Conservation (phyloP, 2,113 vertebrate genomes). For the Anarhynchus alexandrinus region DNA sequence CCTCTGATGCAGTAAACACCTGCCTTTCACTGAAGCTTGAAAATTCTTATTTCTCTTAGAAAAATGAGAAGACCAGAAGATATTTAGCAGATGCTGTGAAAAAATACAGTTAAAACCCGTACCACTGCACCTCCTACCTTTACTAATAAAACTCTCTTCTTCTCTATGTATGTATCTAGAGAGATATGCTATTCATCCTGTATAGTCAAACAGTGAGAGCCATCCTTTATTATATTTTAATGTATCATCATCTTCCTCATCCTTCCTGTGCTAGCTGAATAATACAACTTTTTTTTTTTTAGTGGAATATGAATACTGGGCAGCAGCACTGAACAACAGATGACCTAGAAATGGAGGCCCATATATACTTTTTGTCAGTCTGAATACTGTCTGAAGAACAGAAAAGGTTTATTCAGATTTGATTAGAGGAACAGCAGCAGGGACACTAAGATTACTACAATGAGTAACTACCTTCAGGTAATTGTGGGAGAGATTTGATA, state of each 20-base stretch:
- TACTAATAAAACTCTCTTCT: neutral
- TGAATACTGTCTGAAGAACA: neutral
- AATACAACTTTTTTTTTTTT: neutral
- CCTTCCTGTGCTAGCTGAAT: neutral
- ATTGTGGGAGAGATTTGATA: neutral
- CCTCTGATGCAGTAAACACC: neutral
- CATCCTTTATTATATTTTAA: neutral
- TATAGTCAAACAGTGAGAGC: neutral
- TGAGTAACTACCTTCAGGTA: neutral
- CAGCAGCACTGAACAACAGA: neutral
- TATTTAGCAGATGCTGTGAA: neutral
- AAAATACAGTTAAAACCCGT: neutral
- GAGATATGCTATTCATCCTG: neutral
- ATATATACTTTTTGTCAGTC: neutral
- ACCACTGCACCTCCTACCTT: neutral
- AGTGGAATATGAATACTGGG: neutral
- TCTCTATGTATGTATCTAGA: neutral
- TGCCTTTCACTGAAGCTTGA: neutral
- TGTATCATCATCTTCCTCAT: neutral
- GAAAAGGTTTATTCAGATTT: neutral
- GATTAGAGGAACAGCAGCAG: neutral
- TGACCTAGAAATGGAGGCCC: neutral
- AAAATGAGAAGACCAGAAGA: neutral
- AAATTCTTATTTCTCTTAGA: neutral
- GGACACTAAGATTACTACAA: neutral